Evolutionary conservation across 1,140 invertebrate species (phyloP).

Genomic region (Drosophila tani): DNA sequence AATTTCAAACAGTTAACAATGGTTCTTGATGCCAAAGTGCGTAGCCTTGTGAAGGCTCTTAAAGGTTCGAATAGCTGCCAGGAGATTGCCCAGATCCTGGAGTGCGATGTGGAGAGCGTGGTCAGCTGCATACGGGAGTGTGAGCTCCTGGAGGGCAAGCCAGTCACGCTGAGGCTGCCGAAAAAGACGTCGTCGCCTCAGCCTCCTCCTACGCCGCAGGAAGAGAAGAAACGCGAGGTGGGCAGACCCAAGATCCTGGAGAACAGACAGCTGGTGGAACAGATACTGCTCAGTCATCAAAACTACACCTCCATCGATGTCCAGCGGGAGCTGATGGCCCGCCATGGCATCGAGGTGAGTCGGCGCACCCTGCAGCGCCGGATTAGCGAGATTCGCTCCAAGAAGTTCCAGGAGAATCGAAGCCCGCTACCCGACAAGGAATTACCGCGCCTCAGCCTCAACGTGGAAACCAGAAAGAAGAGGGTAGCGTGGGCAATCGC

Average conservation of each 20-base stretch:
- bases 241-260: slow-evolving; percentile 61
- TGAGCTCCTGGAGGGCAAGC: slow-evolving; percentile 26
- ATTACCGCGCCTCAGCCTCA: background rate
- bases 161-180: slow-evolving; percentile 26
- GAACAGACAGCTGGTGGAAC: slow-evolving; percentile 51
- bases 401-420: background rate
- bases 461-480: slow-evolving; percentile 2
- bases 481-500: slow-evolving; percentile 60
- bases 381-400: slow-evolving; percentile 61
- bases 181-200: slow-evolving; percentile 5
- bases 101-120: slow-evolving; percentile 60
- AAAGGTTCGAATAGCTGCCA: slow-evolving; percentile 38
- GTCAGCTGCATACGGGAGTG: slow-evolving; percentile 42
- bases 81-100: slow-evolving; percentile 62
- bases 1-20: slow-evolving; percentile 17
- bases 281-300: slow-evolving; percentile 47
- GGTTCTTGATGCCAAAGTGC: slow-evolving; percentile 45
- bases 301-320: slow-evolving; percentile 69
- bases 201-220: slow-evolving; percentile 5
- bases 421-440: background rate
- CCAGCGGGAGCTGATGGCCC: slow-evolving; percentile 43
- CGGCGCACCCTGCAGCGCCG: slow-evolving; percentile 62
- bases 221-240: slow-evolving; percentile 42
- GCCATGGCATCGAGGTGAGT: slow-evolving; percentile 60
- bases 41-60: slow-evolving; percentile 41